Percentiles rank a stretch among this genome's conserved stretches.
phyloP scores from a whole-genome alignment of 92 coral and sea anemone genomes.

The Heliopora coerulea region DNA sequence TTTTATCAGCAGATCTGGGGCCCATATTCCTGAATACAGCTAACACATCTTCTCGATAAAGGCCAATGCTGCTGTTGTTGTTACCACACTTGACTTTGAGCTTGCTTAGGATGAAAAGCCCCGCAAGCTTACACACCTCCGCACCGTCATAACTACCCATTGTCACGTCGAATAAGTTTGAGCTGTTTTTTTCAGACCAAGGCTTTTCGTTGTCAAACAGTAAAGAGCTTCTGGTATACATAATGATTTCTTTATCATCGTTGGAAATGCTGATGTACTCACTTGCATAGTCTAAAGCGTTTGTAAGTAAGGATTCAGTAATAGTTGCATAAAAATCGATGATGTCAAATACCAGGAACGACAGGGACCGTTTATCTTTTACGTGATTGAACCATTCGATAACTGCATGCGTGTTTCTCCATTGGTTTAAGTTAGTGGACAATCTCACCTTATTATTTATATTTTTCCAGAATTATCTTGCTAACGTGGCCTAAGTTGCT shows the following conservation, averaged over 20 bases:
- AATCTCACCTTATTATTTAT: constrained; percentile 37
- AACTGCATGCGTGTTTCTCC: constrained; percentile 36
- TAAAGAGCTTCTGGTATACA: constrained; percentile 11
- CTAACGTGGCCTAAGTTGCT: constrained; percentile 48
- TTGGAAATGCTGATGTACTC: too few species aligned
- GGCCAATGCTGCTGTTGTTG: too few species aligned
- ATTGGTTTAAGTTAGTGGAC: constrained; percentile 41
- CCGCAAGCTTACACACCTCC: constrained; percentile 20
- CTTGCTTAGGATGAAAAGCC: background rate
- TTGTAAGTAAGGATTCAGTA: background rate
- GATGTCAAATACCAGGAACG: constrained; percentile 2
- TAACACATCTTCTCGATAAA: too few species aligned
- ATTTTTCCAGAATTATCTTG: constrained; percentile 45
- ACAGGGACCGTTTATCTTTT: background rate
- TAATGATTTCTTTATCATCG: constrained; percentile 11
- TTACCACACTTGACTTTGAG: too few species aligned
- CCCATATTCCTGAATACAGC: too few species aligned
- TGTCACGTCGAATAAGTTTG: constrained; percentile 20
- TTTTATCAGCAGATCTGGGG: too few species aligned
- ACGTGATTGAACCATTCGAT: constrained; percentile 14
- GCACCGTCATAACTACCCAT: constrained; percentile 38
- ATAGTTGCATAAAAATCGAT: constrained; percentile 8
- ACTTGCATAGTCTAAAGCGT: background rate
- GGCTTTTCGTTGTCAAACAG: background rate
- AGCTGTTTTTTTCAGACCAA: constrained; percentile 3